phyloP scores from a whole-genome alignment of 2,113 vertebrate genomes.

The Crotalus helleri region DNA sequence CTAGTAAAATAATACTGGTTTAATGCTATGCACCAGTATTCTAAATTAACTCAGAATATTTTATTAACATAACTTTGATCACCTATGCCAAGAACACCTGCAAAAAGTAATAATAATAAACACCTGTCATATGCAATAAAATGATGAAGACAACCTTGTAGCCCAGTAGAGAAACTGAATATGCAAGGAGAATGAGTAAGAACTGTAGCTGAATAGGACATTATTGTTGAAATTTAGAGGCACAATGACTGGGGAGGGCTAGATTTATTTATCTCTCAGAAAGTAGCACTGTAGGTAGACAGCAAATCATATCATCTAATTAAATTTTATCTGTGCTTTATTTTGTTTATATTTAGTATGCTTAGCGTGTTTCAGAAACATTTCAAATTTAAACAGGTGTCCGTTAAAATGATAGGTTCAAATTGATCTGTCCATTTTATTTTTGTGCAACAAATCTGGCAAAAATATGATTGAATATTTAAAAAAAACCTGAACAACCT shows the following conservation, averaged over 20 bases:
- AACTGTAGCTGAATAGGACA: not conserved
- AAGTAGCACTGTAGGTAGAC: not conserved
- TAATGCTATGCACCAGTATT: not conserved
- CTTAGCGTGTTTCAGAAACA: not conserved
- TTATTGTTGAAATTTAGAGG: not conserved
- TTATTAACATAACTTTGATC: not conserved
- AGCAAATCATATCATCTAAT: not conserved
- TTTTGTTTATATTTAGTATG: not conserved
- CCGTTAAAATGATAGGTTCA: not conserved
- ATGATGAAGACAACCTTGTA: not conserved
- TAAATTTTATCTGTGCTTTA: not conserved
- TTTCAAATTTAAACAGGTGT: not conserved
- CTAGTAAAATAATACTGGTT: not conserved
- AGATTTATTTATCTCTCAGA: not conserved
- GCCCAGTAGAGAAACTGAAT: not conserved
- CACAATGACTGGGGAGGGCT: not conserved
- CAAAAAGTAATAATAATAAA: not conserved
- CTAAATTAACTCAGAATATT: not conserved
- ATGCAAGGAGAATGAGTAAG: not conserved
- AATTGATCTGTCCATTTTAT: not conserved
- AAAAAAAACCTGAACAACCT: not conserved
- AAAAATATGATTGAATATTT: not conserved
- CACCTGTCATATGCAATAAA: not conserved
- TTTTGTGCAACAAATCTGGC: not conserved
- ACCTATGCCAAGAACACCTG: not conserved